Evolutionary conservation across 2,888 invertebrate genomes (phyloP), one percentile per base, ranked within the genome.

Genomic region (Exephanes ischioxanthus): DNA sequence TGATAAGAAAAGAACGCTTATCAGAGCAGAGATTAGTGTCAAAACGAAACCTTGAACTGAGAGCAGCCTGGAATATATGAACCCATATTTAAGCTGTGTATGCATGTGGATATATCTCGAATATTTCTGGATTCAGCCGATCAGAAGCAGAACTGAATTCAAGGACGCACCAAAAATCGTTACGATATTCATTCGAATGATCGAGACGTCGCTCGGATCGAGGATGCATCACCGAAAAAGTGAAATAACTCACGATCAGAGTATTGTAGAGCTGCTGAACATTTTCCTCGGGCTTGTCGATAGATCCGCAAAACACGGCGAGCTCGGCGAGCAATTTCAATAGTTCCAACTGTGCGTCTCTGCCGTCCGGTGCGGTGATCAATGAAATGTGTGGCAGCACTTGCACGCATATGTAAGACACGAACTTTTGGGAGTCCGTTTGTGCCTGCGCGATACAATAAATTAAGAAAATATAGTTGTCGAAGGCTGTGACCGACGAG

Each of bases 241-340:
- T 0, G 22, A 70, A 48, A n/a, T 11, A 30, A 94, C 95, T 95
- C 95, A 98, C 98, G 95, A 98, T 95, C 66, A 98, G 94, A 88
- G 97, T 95, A 89, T 97, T 96, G 94, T 97, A 98, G 51, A 98
- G 95, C 84, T 96, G 95, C 89, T 97, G 96, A 83, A 98, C 96
- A 94, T 97, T 96, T 80, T 96, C 95, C 86, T 96, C 96, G 41
- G 97, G 95, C 90, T 97, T 96, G 71, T 97, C 97, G 77, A 98
- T 93, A 61, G 96, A 95, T 58, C 98, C 98, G 92, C 97, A 96
- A 94, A 96, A 96, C 84, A 96, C 96, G 68, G 97, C 96, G 89
- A 98, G 95, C 94, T 99, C 98, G 37, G 99, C 98, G 92, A 99
- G 96, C 86, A 98, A 96, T 94, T 98, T 98, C 33, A 99, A 94